Base-by-base conservation (phyloP, 2,113 vertebrate genomes). In the Poeciliopsis prolifica region DNA sequence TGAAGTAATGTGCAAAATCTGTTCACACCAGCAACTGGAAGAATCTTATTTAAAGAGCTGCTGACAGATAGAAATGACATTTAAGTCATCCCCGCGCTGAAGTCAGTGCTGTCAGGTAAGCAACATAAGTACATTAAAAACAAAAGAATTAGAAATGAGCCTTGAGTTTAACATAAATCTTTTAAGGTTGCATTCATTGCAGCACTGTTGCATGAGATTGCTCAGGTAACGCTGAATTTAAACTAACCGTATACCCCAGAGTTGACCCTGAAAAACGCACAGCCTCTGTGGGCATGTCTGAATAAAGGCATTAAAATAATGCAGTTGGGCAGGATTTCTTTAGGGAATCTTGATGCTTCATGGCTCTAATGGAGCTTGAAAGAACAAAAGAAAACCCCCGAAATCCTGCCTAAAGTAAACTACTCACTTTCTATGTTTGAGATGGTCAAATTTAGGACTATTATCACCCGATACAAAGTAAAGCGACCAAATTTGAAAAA, bases 231-330 rank as follows among this genome's bases (percentile, higher is more conserved):
- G 58, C 19, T 19, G 30, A 8, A 30, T 75, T 54, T 62, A 75
- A 82, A 75, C 72, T 74, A 42, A 26, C 54, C 33, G 64, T 31
- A 76, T 76, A 72, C 77, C 72, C 70, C n/a, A 64, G 77, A 88
- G 67, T 15, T 74, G 65, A 69, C 74, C 65, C 68, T 70, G 64
- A 85, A 83, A 13, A 85, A 75, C 28, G 61, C 62, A 69, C 72
- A 26, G 65, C 79, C 87, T 83, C 76, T 10, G 67, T 54, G 71
- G 75, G 74, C 86, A 81, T 68, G 63, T 86, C 42, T 75, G 70
- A 81, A 72, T 79, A 78, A 86, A 85, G 68, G 74, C 76, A 78
- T 58, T 77, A 68, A 82, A 82, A 80, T 78, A 87, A 82, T 79
- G 60, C 70, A 80, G 86, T 88, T 88, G 77, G 80, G 80, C 76